Percentiles rank a stretch among this genome's conserved stretches.
Conservation (phyloP, 2,113 vertebrate genomes). For the Nasalis larvatus region DNA sequence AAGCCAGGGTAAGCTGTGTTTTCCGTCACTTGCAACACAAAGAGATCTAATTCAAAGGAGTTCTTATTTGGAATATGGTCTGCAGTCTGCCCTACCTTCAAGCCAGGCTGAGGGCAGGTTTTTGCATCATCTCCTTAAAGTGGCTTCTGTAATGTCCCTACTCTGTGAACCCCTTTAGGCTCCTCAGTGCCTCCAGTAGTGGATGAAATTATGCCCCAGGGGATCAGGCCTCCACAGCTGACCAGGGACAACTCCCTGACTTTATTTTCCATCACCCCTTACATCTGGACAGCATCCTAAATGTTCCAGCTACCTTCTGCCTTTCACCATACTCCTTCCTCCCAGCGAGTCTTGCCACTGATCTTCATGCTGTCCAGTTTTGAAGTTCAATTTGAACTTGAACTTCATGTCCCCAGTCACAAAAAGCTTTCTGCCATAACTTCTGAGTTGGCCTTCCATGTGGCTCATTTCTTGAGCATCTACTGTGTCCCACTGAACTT, state of each 20-base stretch:
- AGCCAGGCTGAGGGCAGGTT: no score
- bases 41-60: no score
- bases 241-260: not conserved
- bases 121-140: fast-evolving
- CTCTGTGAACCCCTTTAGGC: no score
- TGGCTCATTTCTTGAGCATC: not conserved
- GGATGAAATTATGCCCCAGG: not conserved
- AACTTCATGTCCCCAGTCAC: not conserved
- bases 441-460: not conserved
- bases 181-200: no score
- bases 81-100: not conserved
- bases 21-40: not conserved
- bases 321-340: not conserved
- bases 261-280: not conserved
- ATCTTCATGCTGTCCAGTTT: not conserved
- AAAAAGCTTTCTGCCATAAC: not conserved
- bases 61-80: not conserved
- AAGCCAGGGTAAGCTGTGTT: not conserved
- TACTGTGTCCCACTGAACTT: not conserved
- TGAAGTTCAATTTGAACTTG: not conserved
- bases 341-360: no score
- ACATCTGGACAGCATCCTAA: not conserved
- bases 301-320: not conserved
- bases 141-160: no score
- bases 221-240: not conserved